phyloP scores from a whole-genome alignment of 2,888 invertebrate species.

The Nomada ruficornis region DNA sequence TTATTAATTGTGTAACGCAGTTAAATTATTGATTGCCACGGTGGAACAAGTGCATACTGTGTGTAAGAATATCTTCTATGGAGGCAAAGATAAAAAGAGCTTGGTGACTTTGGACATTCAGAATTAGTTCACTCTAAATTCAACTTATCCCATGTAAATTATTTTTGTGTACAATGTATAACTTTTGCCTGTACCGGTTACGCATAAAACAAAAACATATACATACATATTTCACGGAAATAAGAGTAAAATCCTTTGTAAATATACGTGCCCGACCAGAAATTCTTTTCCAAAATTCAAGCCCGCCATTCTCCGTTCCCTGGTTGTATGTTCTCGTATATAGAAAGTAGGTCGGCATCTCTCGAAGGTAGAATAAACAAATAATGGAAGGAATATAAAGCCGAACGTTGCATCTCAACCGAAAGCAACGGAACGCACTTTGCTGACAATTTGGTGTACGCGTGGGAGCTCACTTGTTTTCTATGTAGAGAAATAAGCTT shows the following conservation, averaged over 20 bases:
- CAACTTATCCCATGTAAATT: not conserved
- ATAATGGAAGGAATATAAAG: constrained; percentile 60
- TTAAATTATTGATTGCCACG: not conserved
- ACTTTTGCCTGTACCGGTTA: not conserved
- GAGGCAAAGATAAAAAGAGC: no score
- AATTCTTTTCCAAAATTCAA: constrained; percentile 53
- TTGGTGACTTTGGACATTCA: not conserved
- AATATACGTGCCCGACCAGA: constrained; percentile 34
- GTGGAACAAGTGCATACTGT: no score
- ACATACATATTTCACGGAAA: constrained; percentile 15
- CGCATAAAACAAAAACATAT: not conserved
- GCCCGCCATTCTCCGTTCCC: constrained; percentile 15
- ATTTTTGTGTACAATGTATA: not conserved
- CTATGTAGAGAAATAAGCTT: constrained; percentile 34
- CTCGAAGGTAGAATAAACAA: constrained; percentile 63
- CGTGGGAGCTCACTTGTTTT: constrained; percentile 35
- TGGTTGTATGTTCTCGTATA: constrained; percentile 11
- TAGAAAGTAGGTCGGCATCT: constrained; percentile 61
- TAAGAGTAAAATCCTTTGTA: constrained; percentile 28
- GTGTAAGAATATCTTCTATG: no score
- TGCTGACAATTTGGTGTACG: constrained; percentile 39
- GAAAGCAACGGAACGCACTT: constrained; percentile 57
- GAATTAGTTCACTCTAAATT: constrained; percentile 9
- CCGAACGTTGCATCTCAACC: constrained; percentile 38
- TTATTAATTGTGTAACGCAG: constrained; percentile 12